Base-by-base conservation (phyloP, 2,113 vertebrate genomes). In the Scomber japonicus region DNA sequence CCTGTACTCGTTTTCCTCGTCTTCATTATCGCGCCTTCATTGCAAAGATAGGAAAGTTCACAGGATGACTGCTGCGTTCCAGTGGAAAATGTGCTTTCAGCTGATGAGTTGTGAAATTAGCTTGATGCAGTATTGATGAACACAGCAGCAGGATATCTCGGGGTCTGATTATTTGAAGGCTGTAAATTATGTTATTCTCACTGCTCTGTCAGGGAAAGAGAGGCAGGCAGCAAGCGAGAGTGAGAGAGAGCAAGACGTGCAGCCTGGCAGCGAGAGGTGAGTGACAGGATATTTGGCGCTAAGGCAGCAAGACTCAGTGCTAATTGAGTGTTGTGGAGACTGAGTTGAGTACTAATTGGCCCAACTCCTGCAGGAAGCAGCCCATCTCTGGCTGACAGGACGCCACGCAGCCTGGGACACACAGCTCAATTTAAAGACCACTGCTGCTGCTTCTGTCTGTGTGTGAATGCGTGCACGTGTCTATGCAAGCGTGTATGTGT, bases 251-350 rank as follows among this genome's bases (percentile, higher is more conserved):
- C 88, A 91, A 93, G 62, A 74, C 45, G 73, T 50, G 71, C 44
- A 71, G 83, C 59, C 50, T 69, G 79, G 74, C 78, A 63, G 83
- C 82, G 91, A 94, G 94, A 95, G 92, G 91, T 94, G 92, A 94
- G 87, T 96, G 95, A 95, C 94, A 95, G 92, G 90, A 87, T 65
- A 78, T 88, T 86, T 88, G 83, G 89, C 87, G 77, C 88, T 61
- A 91, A 92, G 92, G 91, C 84, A 66, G 85, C 69, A 57, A 82
- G 77, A 50, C 81, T 87, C 51, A 1, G 59, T 85, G 87, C 87
- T 93, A 91, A 92, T 90, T 90, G 89, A 90, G 81, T 87, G 84
- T 83, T 86, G 89, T 67, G 35, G 85, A 87, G 83, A 78, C 82
- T 62, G 89, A 81, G 75, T 61, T 17, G 57, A 79, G 82, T 60